Percentiles rank a stretch among this genome's conserved stretches.
phyloP scores from a whole-genome alignment of 2,888 invertebrate genomes.

The Drosophila prostipennis region DNA sequence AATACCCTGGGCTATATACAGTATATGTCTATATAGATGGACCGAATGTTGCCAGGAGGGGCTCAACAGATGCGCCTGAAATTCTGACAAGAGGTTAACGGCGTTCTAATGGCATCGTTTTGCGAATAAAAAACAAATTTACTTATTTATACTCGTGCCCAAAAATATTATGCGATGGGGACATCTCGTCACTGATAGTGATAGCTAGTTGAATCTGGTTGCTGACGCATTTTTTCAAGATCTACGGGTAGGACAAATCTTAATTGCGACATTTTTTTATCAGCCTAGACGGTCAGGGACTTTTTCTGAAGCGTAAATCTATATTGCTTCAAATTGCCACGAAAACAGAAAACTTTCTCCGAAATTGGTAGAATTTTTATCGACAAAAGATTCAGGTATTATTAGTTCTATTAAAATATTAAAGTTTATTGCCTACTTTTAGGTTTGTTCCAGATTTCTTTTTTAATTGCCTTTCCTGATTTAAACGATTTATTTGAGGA shows the following conservation, averaged over 20 bases:
- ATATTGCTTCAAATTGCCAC: background rate
- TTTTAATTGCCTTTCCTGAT: conserved; percentile 1
- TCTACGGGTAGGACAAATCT: background rate
- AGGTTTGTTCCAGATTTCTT: conserved; percentile 2
- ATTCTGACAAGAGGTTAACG: conserved; percentile 39
- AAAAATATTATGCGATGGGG: conserved; percentile 17
- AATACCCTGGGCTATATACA: conserved; percentile 1
- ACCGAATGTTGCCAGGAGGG: conserved; percentile 48
- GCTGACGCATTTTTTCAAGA: conserved; percentile 32
- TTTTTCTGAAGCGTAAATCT: background rate
- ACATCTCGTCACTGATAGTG: background rate
- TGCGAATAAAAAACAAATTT: conserved; percentile 46
- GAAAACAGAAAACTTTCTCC: background rate
- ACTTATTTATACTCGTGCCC: conserved; percentile 9
- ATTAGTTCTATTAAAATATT: background rate
- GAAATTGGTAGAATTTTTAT: background rate
- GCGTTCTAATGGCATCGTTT: conserved; percentile 31
- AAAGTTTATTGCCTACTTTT: conserved; percentile 36
- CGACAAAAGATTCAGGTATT: background rate
- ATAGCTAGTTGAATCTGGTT: conserved; percentile 11
- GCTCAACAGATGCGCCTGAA: conserved; percentile 42
- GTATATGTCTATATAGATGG: conserved; percentile 5
- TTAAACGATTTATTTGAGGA: background rate
- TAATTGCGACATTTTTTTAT: background rate
- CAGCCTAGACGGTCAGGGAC: background rate